phyloP scores from a whole-genome alignment of 2,113 vertebrate genomes.

The Triplophysa dalaica region DNA sequence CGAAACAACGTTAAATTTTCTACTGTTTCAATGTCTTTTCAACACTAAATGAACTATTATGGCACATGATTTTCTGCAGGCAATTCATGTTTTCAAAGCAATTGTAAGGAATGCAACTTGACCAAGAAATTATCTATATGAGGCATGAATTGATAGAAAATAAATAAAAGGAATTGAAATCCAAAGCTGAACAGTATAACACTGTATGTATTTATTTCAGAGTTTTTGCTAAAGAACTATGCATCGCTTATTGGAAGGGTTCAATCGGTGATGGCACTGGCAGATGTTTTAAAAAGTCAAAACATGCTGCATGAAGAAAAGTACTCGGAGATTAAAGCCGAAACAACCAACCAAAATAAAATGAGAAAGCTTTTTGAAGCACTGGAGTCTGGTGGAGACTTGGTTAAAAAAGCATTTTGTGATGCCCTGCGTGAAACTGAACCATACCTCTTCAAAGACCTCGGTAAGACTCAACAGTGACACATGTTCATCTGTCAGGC shows the following conservation, averaged over 20 bases:
- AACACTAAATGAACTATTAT: too few relatives aligned
- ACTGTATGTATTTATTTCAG: not conserved
- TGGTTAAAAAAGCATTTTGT: not conserved
- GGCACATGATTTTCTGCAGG: too few relatives aligned
- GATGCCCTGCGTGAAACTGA: not conserved
- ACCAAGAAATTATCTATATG: too few relatives aligned
- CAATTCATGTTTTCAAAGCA: too few relatives aligned
- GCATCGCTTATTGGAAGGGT: not conserved
- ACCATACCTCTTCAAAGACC: not conserved
- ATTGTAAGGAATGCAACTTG: too few relatives aligned
- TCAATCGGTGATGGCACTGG: conserved; percentile 9
- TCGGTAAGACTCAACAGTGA: not conserved
- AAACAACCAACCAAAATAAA: not conserved
- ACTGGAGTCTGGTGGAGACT: not conserved
- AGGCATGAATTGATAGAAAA: too few relatives aligned
- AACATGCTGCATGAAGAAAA: not conserved
- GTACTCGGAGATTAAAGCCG: not conserved
- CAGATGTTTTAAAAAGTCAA: not conserved
- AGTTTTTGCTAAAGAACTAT: not conserved
- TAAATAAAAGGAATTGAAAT: too few relatives aligned
- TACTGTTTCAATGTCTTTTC: too few relatives aligned
- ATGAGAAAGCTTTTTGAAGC: not conserved
- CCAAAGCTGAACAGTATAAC: not conserved
- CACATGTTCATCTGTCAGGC: not conserved
- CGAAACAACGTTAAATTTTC: too few relatives aligned